These are phyloP conservation scores for Monochamus alternatus DNA, from an alignment of 2,888 invertebrate species.

Conservation along the genomic window DNA sequence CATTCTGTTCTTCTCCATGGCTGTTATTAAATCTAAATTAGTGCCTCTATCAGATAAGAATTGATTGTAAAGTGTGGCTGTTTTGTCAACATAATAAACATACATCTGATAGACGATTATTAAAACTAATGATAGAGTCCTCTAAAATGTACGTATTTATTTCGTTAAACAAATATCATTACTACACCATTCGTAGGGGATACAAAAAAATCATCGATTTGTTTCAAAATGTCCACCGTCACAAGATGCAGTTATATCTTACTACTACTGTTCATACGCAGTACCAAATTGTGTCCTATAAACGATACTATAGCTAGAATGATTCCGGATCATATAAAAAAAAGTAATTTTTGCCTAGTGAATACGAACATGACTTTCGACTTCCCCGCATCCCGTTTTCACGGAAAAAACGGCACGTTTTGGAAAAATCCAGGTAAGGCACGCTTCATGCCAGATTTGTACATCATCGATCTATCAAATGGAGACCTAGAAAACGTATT, in stretches of 20 bases:
- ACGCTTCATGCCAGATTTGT: not conserved
- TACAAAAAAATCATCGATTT: not conserved
- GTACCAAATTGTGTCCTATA: not conserved
- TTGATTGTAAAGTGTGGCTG: not conserved
- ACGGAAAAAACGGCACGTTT: not conserved
- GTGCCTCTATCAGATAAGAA: too few species aligned
- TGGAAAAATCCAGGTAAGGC: not conserved
- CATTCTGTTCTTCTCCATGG: too few species aligned
- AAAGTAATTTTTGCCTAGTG: not conserved
- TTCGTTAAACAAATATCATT: conserved; percentile 1
- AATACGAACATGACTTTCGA: not conserved
- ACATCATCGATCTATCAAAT: not conserved
- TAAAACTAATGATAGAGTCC: conserved; percentile 1
- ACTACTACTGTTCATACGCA: not conserved
- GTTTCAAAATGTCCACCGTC: not conserved
- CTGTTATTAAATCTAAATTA: conserved; percentile 1
- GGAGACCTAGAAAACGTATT: not conserved
- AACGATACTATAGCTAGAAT: not conserved
- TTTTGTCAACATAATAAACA: not conserved
- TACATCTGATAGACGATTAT: not conserved
- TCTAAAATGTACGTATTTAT: not conserved
- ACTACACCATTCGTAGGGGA: not conserved
- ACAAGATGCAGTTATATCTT: not conserved
- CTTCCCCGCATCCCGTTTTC: not conserved
- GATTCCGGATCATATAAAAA: not conserved